phyloP scores from a whole-genome alignment of 2,888 invertebrate species.

The Andrena hattorfiana region DNA sequence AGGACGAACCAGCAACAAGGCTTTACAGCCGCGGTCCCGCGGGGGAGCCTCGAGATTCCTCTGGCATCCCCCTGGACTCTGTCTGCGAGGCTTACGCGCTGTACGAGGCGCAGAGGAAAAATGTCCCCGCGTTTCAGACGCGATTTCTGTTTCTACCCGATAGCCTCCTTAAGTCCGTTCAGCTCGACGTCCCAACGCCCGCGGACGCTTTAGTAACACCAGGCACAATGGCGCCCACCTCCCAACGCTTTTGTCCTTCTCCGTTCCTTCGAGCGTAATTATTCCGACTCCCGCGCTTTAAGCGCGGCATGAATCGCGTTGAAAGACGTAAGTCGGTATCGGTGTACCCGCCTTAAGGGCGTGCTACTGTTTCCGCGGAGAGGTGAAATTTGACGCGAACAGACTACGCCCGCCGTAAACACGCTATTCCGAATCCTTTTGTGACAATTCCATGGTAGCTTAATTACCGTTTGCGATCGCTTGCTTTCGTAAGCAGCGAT shows the following conservation, averaged over 20 bases:
- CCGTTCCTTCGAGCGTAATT: slow-evolving; percentile 13
- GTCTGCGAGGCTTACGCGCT: slow-evolving; percentile 43
- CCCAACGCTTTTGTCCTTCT: neutral
- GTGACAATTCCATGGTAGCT: neutral
- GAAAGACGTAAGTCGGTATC: neutral
- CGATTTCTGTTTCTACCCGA: slow-evolving; percentile 49
- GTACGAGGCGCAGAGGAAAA: slow-evolving; percentile 42
- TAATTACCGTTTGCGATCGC: neutral
- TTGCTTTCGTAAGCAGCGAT: neutral
- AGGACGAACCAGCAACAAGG: slow-evolving; percentile 57
- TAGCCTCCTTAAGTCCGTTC: slow-evolving; percentile 10
- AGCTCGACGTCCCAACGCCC: neutral
- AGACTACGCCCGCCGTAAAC: neutral
- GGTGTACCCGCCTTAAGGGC: neutral
- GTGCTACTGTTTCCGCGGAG: neutral
- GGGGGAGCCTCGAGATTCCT: slow-evolving; percentile 58
- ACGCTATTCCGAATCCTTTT: neutral
- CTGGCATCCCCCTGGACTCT: slow-evolving; percentile 20
- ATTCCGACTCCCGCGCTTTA: neutral
- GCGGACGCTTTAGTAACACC: slow-evolving; percentile 3
- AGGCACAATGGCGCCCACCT: neutral
- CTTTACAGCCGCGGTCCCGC: slow-evolving; percentile 56
- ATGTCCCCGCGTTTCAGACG: slow-evolving; percentile 29
- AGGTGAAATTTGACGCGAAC: neutral
- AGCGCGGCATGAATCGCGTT: neutral